A percentile compares a stretch with the other conserved stretches of the same genome.
Conservation (phyloP, 1,140 invertebrate genomes). For the Kradibia gibbosae region DNA sequence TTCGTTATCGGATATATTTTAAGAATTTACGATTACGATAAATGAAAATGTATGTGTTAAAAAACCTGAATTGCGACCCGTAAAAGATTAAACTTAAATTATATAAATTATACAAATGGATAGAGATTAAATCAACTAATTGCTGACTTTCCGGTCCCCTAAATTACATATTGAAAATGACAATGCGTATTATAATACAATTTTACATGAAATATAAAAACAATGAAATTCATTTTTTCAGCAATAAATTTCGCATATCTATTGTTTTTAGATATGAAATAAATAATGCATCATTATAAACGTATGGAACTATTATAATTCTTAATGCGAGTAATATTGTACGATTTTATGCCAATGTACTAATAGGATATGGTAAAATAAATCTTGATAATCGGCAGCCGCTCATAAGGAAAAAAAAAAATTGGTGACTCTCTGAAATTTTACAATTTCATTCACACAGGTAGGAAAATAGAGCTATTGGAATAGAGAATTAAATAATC, state of each 20-base stretch:
- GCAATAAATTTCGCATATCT: background rate
- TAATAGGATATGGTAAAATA: background rate
- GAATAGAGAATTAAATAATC: constrained; percentile 14
- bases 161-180: background rate
- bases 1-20: no score
- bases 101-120: no score
- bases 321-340: background rate
- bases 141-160: background rate
- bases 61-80: background rate
- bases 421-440: background rate
- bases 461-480: background rate
- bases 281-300: background rate
- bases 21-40: no score
- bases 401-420: background rate
- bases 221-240: background rate
- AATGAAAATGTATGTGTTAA: background rate
- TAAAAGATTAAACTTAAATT: no score
- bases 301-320: background rate
- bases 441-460: background rate
- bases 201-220: background rate
- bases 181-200: background rate
- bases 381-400: background rate
- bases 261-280: background rate
- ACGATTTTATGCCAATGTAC: background rate
- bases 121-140: background rate